These are phyloP conservation scores for Junonia oenone DNA, from an alignment of 2,888 invertebrate genomes.

Conservation along the genomic window DNA sequence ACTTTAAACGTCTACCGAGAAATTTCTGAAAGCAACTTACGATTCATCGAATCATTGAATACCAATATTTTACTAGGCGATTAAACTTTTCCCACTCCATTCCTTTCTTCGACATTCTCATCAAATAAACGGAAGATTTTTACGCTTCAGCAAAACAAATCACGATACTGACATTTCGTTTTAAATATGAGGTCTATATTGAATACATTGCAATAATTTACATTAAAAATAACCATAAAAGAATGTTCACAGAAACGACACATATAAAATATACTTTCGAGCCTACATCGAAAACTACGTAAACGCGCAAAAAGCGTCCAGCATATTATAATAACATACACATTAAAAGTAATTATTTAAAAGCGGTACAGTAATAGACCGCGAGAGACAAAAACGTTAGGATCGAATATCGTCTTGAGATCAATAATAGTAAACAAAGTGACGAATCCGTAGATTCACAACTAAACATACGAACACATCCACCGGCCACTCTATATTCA, in stretches of 20 bases:
- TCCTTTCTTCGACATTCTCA: slow-evolving; percentile 1
- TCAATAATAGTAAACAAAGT: slow-evolving; percentile 49
- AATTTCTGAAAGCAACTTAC: slow-evolving; percentile 34
- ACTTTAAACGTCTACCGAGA: slow-evolving; percentile 44
- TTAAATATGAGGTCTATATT: slow-evolving; percentile 53
- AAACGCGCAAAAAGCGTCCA: slow-evolving; percentile 75
- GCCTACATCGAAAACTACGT: slow-evolving; percentile 61
- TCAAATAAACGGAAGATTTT: slow-evolving; percentile 23
- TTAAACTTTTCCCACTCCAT: slow-evolving; percentile 10
- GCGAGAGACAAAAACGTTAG: slow-evolving; percentile 64
- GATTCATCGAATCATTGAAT: slow-evolving; percentile 27
- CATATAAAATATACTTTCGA: slow-evolving; percentile 62
- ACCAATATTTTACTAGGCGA: slow-evolving; percentile 17
- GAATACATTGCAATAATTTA: slow-evolving; percentile 68
- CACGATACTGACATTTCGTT: slow-evolving; percentile 52
- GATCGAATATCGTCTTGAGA: slow-evolving; percentile 78
- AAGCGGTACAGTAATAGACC: slow-evolving; percentile 58
- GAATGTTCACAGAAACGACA: slow-evolving; percentile 62
- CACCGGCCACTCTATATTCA: slow-evolving; percentile 35
- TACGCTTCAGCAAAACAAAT: slow-evolving; percentile 30
- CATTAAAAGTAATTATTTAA: slow-evolving; percentile 59
- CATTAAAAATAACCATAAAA: slow-evolving; percentile 63
- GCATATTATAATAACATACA: slow-evolving; percentile 50
- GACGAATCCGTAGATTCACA: slow-evolving; percentile 49
- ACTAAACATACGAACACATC: slow-evolving; percentile 51